Evolutionary conservation across 64 coral and sea anemone species (phyloP).

Genomic region (Acropora yongei): DNA sequence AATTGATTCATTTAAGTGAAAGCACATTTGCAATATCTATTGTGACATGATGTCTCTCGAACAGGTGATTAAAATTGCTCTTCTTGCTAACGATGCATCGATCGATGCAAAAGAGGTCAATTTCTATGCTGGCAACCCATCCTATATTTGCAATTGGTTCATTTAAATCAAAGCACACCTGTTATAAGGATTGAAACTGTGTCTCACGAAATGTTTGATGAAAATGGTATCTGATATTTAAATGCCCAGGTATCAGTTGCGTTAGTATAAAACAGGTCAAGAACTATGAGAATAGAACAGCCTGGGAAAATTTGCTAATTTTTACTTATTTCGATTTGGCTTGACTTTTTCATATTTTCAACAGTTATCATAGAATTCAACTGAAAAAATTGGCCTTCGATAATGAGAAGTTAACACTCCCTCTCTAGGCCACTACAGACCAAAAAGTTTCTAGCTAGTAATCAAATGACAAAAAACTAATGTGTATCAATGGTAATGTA

Average conservation of each 20-base stretch:
- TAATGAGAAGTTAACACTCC: not conserved
- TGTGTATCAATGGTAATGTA: conserved; percentile 14
- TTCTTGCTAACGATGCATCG: conserved; percentile 10
- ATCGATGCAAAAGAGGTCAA: not conserved
- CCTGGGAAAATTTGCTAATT: conserved; percentile 25
- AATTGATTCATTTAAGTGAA: conserved; percentile 24
- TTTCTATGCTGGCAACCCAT: conserved; percentile 13
- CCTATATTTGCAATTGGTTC: conserved; percentile 5
- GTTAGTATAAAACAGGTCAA: not conserved
- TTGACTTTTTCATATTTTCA: conserved; percentile 15
- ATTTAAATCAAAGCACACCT: conserved; percentile 14
- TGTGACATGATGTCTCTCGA: conserved; percentile 38
- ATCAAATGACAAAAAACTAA: conserved; percentile 11
- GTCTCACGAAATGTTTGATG: conserved; percentile 7
- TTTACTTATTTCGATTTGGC: conserved; percentile 7
- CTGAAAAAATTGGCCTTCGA: conserved; percentile 19
- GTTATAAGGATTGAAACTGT: conserved; percentile 14
- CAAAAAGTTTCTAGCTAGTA: conserved; percentile 8
- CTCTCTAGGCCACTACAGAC: not conserved
- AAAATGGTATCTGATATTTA: conserved; percentile 22
- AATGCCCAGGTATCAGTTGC: conserved; percentile 27
- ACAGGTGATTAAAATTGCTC: conserved; percentile 21
- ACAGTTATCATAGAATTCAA: conserved; percentile 33
- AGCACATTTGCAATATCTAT: conserved; percentile 29
- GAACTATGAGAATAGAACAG: conserved; percentile 9